A percentile compares a stretch with the other conserved stretches of the same genome.
phyloP scores from a whole-genome alignment of 2,113 vertebrate genomes.

The Tupaia tana region DNA sequence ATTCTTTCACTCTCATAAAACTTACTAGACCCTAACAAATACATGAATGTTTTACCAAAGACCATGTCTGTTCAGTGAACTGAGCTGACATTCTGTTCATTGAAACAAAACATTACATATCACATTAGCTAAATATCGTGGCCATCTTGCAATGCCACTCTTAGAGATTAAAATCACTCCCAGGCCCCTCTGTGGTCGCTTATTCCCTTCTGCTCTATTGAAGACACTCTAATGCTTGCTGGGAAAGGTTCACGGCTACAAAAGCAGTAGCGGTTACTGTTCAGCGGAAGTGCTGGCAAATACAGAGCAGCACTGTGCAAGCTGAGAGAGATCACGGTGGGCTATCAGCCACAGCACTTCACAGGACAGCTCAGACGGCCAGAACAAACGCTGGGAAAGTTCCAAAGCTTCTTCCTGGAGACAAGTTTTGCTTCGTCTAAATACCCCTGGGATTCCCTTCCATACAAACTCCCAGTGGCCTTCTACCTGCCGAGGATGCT shows the following conservation, averaged over 20 bases:
- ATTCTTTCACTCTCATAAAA: neutral
- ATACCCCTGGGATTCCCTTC: neutral
- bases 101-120: constrained; percentile 21
- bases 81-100: neutral
- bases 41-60: constrained; percentile 7
- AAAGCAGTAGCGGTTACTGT: neutral
- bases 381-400: neutral
- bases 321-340: constrained; percentile 42
- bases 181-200: neutral
- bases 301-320: constrained; percentile 43
- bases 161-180: constrained; percentile 35
- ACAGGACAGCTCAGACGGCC: neutral
- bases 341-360: neutral
- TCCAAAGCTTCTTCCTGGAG: neutral
- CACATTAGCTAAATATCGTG: neutral
- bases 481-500: neutral
- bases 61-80: neutral
- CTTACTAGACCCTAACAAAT: neutral
- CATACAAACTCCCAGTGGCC: neutral
- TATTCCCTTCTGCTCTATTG: constrained; percentile 49
- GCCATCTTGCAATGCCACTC: neutral
- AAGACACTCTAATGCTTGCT: constrained; percentile 17
- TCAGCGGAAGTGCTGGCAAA: neutral
- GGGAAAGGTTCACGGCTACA: neutral
- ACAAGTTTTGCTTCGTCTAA: neutral